These are phyloP conservation scores for Pitangus sulphuratus DNA, from an alignment of 2,797 vertebrate genomes.

Conservation along the genomic window DNA sequence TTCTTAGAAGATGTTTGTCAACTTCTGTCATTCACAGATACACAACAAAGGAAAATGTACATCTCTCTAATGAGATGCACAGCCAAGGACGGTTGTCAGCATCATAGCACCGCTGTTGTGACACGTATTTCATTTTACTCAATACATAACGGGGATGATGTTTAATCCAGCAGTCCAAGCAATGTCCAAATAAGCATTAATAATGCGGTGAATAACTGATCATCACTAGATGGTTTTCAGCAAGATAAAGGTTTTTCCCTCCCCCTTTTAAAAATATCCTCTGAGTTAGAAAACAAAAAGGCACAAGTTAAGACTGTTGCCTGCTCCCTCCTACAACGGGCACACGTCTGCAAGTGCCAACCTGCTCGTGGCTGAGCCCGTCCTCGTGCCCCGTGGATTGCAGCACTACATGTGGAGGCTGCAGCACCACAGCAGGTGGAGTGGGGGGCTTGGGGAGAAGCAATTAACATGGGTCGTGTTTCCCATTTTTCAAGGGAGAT, in stretches of 20 bases:
- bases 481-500: slow-evolving; percentile 35
- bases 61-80: slow-evolving; percentile 78
- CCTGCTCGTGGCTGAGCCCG: not conserved
- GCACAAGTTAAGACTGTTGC: slow-evolving; percentile 26
- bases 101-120: slow-evolving; percentile 77
- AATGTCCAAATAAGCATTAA: slow-evolving; percentile 76
- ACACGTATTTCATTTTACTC: slow-evolving; percentile 78
- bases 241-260: slow-evolving; percentile 41
- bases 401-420: not conserved
- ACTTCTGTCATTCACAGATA: slow-evolving; percentile 76
- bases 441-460: not conserved
- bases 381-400: not conserved
- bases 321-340: not conserved
- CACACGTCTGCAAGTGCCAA: slow-evolving; percentile 22
- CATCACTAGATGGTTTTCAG: slow-evolving; percentile 70
- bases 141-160: slow-evolving; percentile 75
- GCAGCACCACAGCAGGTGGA: slow-evolving; percentile 44
- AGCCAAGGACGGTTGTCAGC: slow-evolving; percentile 77
- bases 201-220: slow-evolving; percentile 70
- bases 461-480: not conserved
- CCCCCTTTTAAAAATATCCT: slow-evolving; percentile 55
- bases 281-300: not conserved
- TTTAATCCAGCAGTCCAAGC: slow-evolving; percentile 79
- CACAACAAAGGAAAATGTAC: slow-evolving; percentile 74
- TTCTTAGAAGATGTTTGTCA: slow-evolving; percentile 76